Base-by-base conservation (phyloP, 2,888 invertebrate genomes). In the Pocota personata region DNA sequence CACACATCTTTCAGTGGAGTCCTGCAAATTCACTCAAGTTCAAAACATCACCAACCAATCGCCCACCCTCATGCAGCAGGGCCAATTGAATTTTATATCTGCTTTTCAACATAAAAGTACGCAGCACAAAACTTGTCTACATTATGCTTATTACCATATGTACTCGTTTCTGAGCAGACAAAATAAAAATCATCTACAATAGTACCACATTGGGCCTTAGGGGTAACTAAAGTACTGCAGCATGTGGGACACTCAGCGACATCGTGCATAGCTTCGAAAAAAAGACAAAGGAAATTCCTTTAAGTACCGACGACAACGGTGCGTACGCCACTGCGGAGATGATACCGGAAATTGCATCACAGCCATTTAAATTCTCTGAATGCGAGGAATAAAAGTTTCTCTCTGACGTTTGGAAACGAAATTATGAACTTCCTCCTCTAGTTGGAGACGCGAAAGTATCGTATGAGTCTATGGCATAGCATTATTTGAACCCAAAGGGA, bases 311-410 rank as follows among this genome's bases (percentile, higher is more conserved):
- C 73, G 52, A 64, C 62, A 50, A 72, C 67, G 30, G 83, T 84
- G 83, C 83, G 83, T 84, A 62, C 14, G 46, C 12, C 58, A 50
- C 37, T 60, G 62, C 46, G 27, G 58, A 60, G 71, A 82, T 82
- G 86, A 77, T 82, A 72, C 71, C 76, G 86, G 86, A 86, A 86
- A 86, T 86, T 72, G 82, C 86, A 86, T 72, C 80, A 72, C 71
- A 86, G 71, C 76, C 80, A 82, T 82, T 86, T 82, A 86, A 84
- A 66, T 71, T 76, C 57, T 52, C 52, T 73, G 78, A 58, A 78
- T 71, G 75, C 2, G 50, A 40, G 35, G 73, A 62, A 64, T 48
- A 64, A 43, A n/a, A 82, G 50, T 50, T 37, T 79, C 27, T 50
- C 78, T 67, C 19, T 71, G 79, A 57, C 40, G n/a, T 84, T 84